Base-by-base conservation (phyloP, 30 jellyfish, hydroid and myxozoan species). In the Aurelia sp. region DNA sequence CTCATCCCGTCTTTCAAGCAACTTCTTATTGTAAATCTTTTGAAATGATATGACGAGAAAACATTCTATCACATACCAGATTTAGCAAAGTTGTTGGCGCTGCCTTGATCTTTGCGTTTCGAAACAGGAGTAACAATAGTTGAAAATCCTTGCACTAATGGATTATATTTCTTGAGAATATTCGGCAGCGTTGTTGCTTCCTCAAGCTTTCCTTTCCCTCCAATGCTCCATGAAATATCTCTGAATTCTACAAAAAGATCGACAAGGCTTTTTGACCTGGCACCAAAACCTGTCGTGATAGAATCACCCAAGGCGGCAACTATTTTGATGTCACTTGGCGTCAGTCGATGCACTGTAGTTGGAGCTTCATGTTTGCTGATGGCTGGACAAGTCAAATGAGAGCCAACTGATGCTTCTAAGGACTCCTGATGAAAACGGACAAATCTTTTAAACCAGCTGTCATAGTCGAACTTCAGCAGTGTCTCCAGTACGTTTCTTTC, bases 231-330 rank as follows among this genome's bases (percentile, higher is more conserved):
- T 4, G 98, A 50, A 11, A 92, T 67, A 21, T 89, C 98, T 5
- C 96, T 95, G 68, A 48, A 92, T 5, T 86, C 97, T 65, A 81
- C 85, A 76, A 80, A 92, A 22, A 92, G 80, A 80, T 92, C 85
- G 12, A 40, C 62, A 4, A 87, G 71, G 20, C 78, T 75, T 47
- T 74, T 44, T 33, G 98, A 90, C 57, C 90, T 82, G 3, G 98
- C 98, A 5, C 96, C 97, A 61, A 92, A 92, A n/a, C 85, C 98
- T 21, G 98, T 80, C 4, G 97, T 92, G 47, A 78, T 40, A 31
- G 98, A 92, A 63, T 81, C 98, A 5, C 98, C 98, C 66, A 92
- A 20, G 12, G 97, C 97, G 18, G 97, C 98, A 30, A 87, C 87
- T 18, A 92, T 78, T 6, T 75, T 90, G 64, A 92, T 76, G 80